phyloP scores from a whole-genome alignment of 2,797 vertebrate species.

The Eidolon dupreanum region DNA sequence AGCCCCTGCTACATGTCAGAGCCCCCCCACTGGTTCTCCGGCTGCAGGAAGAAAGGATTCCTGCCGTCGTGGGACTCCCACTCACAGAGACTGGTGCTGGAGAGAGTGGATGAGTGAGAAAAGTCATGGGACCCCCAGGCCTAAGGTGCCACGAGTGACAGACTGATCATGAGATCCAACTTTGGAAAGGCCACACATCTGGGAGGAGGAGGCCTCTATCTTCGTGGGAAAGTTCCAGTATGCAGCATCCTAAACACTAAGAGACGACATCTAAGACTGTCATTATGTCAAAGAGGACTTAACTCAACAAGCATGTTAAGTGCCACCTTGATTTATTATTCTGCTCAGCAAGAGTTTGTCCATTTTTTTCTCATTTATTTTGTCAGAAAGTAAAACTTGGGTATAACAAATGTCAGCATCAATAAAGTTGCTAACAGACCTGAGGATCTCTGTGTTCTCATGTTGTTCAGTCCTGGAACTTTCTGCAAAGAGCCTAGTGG shows the following conservation, averaged over 20 bases:
- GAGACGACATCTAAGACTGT: background rate
- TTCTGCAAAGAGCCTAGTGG: background rate
- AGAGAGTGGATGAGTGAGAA: background rate
- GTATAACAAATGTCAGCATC: background rate
- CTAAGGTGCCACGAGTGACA: background rate
- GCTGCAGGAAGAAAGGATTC: background rate
- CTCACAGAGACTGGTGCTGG: background rate
- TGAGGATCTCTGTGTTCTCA: fast-evolving
- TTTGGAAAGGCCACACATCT: background rate
- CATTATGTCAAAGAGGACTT: background rate
- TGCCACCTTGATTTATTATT: background rate
- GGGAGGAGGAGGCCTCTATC: background rate
- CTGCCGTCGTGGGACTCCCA: background rate
- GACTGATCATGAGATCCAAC: background rate
- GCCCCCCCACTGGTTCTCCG: background rate
- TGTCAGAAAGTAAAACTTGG: background rate
- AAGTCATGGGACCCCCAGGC: background rate
- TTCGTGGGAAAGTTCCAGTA: background rate
- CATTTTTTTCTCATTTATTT: background rate
- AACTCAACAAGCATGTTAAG: background rate
- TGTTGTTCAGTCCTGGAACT: background rate
- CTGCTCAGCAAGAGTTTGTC: background rate
- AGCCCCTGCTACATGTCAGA: background rate
- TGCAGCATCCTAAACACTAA: background rate
- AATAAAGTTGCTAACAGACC: background rate